Percentiles rank a stretch among this genome's conserved stretches.
phyloP scores from a whole-genome alignment of 2,113 vertebrate genomes.

The Lamprologus sp. region DNA sequence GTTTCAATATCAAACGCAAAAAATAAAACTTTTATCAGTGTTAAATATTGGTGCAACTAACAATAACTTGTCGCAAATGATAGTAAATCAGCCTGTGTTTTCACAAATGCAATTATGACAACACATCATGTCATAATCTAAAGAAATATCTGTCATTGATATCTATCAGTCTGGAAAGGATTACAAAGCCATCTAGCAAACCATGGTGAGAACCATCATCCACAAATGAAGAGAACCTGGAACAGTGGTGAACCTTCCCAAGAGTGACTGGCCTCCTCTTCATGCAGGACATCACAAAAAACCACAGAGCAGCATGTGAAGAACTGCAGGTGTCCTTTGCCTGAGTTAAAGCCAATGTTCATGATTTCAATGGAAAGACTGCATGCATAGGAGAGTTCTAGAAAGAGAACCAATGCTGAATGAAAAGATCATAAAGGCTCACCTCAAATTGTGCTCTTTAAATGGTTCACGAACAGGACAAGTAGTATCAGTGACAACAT shows the following conservation, averaged over 20 bases:
- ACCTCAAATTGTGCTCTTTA: background rate
- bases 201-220: background rate
- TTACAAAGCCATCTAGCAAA: background rate
- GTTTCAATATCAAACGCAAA: no score
- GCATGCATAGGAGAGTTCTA: background rate
- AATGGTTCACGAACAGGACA: background rate
- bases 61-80: no score
- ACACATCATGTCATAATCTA: background rate
- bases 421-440: background rate
- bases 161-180: background rate
- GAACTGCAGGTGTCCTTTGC: background rate
- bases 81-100: no score
- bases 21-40: no score
- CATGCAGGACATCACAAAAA: background rate
- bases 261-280: background rate
- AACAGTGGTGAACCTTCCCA: background rate
- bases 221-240: background rate
- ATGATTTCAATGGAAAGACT: background rate
- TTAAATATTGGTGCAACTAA: no score
- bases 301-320: background rate
- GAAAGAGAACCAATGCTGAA: background rate
- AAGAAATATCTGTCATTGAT: background rate
- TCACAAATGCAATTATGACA: no score
- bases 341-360: background rate
- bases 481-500: background rate